Evolutionary conservation across 2,113 vertebrate species (phyloP).

Genomic region (Speoplatyrhinus poulsoni): DNA sequence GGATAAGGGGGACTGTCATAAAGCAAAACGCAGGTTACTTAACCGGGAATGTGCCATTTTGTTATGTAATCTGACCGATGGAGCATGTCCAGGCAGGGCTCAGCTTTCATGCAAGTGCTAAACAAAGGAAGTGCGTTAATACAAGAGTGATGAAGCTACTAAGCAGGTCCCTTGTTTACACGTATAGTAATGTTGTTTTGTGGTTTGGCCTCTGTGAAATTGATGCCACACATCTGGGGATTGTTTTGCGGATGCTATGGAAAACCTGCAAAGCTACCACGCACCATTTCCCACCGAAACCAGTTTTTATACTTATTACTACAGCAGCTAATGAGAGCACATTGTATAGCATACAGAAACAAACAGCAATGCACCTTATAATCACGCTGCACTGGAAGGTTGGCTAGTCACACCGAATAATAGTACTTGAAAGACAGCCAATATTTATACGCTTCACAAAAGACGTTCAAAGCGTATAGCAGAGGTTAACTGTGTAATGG

Average conservation of each 20-base stretch:
- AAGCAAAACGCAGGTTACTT: neutral
- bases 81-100: constrained; percentile 33
- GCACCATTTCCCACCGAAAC: neutral
- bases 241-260: too few relatives aligned
- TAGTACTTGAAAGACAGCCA: too few relatives aligned
- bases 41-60: neutral
- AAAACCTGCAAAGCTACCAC: too few relatives aligned
- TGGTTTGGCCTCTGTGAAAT: constrained; percentile 11
- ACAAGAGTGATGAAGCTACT: neutral
- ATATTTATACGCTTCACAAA: too few relatives aligned
- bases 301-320: neutral
- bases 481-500: too few relatives aligned
- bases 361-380: neutral
- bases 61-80: neutral
- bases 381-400: too few relatives aligned
- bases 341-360: neutral
- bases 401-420: too few relatives aligned
- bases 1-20: neutral
- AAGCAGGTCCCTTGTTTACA: constrained; percentile 13
- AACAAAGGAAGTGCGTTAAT: neutral
- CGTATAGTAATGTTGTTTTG: constrained; percentile 4
- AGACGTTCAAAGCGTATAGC: too few relatives aligned
- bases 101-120: constrained; percentile 34
- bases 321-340: neutral
- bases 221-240: neutral